Evolutionary conservation across 2,113 vertebrate genomes (phyloP), one percentile per base, ranked within the genome.

Genomic region (Protobothrops flavoviridis): DNA sequence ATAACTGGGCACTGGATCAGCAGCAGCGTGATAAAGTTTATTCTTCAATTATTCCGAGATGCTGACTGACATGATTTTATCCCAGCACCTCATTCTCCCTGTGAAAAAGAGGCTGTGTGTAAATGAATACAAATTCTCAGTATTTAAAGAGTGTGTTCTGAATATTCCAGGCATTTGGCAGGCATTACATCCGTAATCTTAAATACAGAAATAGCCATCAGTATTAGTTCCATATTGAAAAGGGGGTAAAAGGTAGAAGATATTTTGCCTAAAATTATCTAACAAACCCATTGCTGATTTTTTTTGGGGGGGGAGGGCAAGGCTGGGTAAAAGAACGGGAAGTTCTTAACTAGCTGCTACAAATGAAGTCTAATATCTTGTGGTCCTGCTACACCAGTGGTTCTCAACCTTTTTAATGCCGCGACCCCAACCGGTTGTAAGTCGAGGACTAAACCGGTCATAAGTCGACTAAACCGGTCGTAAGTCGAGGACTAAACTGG

Each of bases 61-160:
- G 56, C 43, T 23, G 85, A 88, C 91, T 90, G 95, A 95, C 88
- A 93, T 90, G 59, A 94, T 92, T 93, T 74, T 24, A 55, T 13
- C 39, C 56, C 50, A 21, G 4, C 21, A n/a, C 17, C 45, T 26
- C 9, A 87, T 69, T 92, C 29, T 57, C 26, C 39, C 24, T 89
- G 24, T 59, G 39, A 56, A 85, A 89, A 89, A 81, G 43, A 45
- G 20, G 64, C 56, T 17, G 2, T 12, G n/a, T 57, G n/a, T 52
- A 88, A 12, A 11, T 50, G 59, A 87, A 91, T 56, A 87, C 59
- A 61, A 61, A 87, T 52, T 7, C 5, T 39, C 39, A 87, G 29
- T 48, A 52, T 53, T 26, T 53, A 69, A 56, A 57, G 6, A 5
- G 33, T 11, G 3, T 23, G 17, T 87, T 52, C 24, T 69, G 45